phyloP scores from a whole-genome alignment of 1,140 invertebrate genomes.

The Macrosteles quadrilineatus region DNA sequence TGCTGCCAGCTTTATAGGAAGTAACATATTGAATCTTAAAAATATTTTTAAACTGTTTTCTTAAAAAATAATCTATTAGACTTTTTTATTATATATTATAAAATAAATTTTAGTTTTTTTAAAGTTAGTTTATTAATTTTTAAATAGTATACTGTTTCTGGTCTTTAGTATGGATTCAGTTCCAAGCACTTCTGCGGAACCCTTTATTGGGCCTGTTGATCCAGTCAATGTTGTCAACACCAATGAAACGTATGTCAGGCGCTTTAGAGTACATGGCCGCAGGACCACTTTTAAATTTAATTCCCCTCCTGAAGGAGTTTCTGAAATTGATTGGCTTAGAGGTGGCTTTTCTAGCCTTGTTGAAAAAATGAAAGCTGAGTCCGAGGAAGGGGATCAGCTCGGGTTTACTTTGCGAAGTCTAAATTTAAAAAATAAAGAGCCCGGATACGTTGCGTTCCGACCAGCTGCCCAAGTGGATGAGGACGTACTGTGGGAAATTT shows the following conservation, averaged over 20 bases:
- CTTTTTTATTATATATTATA: too few relatives aligned
- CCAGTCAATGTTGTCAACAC: neutral
- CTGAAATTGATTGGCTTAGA: neutral
- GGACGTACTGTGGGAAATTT: slow-evolving; percentile 4
- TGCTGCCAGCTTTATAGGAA: too few relatives aligned
- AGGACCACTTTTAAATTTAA: neutral
- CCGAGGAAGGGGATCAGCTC: neutral
- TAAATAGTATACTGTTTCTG: too few relatives aligned
- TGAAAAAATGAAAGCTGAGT: neutral
- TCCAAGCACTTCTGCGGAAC: too few relatives aligned
- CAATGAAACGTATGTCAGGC: neutral
- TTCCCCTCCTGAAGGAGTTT: neutral
- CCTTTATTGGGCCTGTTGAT: neutral
- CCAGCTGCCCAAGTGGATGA: neutral
- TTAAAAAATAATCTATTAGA: too few relatives aligned
- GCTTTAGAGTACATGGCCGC: neutral
- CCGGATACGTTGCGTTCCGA: slow-evolving; percentile 5
- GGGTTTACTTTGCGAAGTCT: slow-evolving; percentile 6
- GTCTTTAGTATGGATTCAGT: too few relatives aligned
- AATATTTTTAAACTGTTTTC: too few relatives aligned
- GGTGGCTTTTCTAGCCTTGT: neutral
- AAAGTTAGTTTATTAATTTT: too few relatives aligned
- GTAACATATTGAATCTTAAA: too few relatives aligned
- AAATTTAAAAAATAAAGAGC: slow-evolving; percentile 10
- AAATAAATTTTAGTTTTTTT: too few relatives aligned